Conservation (phyloP, 2,797 vertebrate species). For the Sphaeramia orbicularis region DNA sequence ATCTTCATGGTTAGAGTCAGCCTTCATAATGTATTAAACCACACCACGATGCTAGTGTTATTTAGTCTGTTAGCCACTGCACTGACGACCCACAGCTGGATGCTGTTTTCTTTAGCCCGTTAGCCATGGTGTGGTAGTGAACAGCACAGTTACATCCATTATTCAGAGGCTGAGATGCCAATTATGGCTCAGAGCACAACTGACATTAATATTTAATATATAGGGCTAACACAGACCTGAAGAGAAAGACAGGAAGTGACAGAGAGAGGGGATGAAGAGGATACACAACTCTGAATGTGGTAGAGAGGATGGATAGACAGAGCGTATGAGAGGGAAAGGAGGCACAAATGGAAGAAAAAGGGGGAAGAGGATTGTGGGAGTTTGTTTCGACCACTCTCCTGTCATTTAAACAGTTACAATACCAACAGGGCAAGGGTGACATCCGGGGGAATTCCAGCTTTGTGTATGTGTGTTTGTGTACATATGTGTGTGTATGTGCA, state of each 20-base stretch:
- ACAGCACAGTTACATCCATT: conserved; percentile 97
- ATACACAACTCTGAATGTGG: conserved; percentile 63
- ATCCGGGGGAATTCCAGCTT: conserved; percentile 78
- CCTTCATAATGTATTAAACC: conserved; percentile 10
- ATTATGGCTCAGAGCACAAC: conserved; percentile 99
- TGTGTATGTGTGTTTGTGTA: conserved; percentile 17
- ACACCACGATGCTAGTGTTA: conserved; percentile 2
- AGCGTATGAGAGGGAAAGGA: conserved; percentile 44
- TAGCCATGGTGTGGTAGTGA: conserved; percentile 93
- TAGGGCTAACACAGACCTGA: conserved; percentile 97
- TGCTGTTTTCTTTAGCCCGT: conserved; percentile 83
- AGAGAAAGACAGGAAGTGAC: conserved; percentile 75
- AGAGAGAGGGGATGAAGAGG: conserved; percentile 55
- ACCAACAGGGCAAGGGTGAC: conserved; percentile 73
- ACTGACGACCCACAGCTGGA: conserved; percentile 94
- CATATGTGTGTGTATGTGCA: conserved; percentile 12
- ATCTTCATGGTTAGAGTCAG: no score
- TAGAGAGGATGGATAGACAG: conserved; percentile 48
- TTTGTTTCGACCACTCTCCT: conserved; percentile 67
- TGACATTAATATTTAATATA: conserved; percentile 99
- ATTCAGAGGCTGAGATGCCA: conserved; percentile 99
- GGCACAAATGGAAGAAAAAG: conserved; percentile 53
- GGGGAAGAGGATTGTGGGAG: conserved; percentile 67
- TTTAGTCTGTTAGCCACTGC: conserved; percentile 87
- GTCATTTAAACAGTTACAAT: conserved; percentile 76